Percentiles rank a stretch among this genome's conserved stretches.
These are phyloP conservation scores for Drosophila cognata DNA, from an alignment of 2,888 invertebrate species.

Conservation along the genomic window DNA sequence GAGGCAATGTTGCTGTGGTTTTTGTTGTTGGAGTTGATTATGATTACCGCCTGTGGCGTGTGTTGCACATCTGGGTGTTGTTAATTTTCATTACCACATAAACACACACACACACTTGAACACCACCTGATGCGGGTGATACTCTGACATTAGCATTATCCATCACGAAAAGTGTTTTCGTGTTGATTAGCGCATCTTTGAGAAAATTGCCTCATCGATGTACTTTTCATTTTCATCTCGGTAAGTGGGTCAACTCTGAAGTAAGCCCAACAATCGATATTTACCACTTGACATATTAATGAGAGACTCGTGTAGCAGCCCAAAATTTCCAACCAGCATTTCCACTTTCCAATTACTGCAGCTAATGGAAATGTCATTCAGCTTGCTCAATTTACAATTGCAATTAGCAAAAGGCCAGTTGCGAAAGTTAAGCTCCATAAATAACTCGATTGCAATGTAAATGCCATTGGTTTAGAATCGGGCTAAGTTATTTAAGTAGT, in stretches of 20 bases:
- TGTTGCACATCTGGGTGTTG: conserved; percentile 57
- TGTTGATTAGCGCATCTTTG: conserved; percentile 62
- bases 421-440: conserved; percentile 3
- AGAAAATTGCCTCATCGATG: conserved; percentile 6
- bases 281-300: conserved; percentile 32
- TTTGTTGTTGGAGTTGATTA: conserved; percentile 9
- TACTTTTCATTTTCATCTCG: conserved; percentile 38
- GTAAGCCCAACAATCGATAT: conserved; percentile 19
- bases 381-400: conserved; percentile 27
- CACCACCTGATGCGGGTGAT: conserved; percentile 57
- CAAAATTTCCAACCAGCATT: not conserved
- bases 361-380: conserved; percentile 52
- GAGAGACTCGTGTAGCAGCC: conserved; percentile 26
- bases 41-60: conserved; percentile 46
- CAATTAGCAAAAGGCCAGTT: conserved; percentile 22
- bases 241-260: conserved; percentile 46
- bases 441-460: conserved; percentile 2
- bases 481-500: conserved; percentile 5
- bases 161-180: conserved; percentile 60
- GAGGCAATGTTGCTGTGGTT: not conserved
- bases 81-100: conserved; percentile 66
- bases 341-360: conserved; percentile 11
- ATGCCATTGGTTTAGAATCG: not conserved
- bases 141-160: conserved; percentile 56
- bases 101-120: conserved; percentile 3